Base-by-base conservation (phyloP, 2,113 vertebrate genomes). In the Murina feae region DNA sequence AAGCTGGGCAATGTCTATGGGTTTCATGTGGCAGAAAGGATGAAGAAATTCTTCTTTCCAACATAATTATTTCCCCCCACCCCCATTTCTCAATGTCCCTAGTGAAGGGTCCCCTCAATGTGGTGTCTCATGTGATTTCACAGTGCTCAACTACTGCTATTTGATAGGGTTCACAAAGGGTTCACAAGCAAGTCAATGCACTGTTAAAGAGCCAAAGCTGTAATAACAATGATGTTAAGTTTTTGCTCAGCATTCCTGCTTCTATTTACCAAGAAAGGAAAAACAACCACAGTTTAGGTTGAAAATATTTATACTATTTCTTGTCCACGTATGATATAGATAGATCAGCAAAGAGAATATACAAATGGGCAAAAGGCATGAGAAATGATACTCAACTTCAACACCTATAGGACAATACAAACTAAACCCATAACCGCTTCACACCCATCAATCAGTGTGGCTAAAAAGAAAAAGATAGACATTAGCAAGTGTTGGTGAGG, bases 161-260 rank as follows among this genome's bases (percentile, higher is more conserved):
- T 25, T 18, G 53, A 60, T 2, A 53, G 44, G 60, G 49, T 82
- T 90, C 55, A 60, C 55, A 60, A 60, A 60, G 23, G 55, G 23
- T 60, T 25, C 49, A 60, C 23, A 84, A 25, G 30, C 25, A 42
- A n/a, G 55, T 30, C 72, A 49, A n/a, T 25, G 8, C 42, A 37
- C 23, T 16, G 20, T 55, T 69, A 68, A 74, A 87, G 51, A 47
- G 53, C 23, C 39, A 21, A 0, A 51, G 37, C 9, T 32, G 44
- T 30, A 58, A 16, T 9, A 47, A 32, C 16, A n/a, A 82, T 63
- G 78, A 82, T 18, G 18, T 25, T 39, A 72, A 55, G n/a, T 4
- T 93, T 94, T 60, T 71, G 11, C 32, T 93, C 71, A 79, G 63
- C 79, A 97, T 35, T 66, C 47, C 65, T 91, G 8, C 60, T 90